Base-by-base conservation (phyloP, 2,113 vertebrate genomes). In the Siniperca knerii region DNA sequence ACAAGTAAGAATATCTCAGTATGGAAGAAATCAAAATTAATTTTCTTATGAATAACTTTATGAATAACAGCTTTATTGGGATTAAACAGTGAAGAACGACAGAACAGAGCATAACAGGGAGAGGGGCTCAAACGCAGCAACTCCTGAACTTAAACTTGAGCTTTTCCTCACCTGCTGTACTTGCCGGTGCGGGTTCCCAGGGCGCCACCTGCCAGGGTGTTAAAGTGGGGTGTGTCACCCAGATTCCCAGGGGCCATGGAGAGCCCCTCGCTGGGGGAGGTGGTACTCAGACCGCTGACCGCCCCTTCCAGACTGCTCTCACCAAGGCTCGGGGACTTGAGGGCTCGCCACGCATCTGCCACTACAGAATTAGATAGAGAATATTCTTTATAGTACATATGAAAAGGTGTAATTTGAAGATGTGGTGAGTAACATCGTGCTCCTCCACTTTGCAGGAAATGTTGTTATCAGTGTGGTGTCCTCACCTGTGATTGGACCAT, bases 401-500 rank as follows among this genome's bases (percentile, higher is more conserved):
- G 15, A 60, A 9, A 20, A 29, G 16, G 33, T 13, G 25, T 0
- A 21, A 10, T 66, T 12, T 52, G 8, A 33, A 60, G 8, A 42
- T 21, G 23, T n/a, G 62, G 7, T 9, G 18, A 69, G 8, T 11
- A 35, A 25, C 1, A 21, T 21, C 9, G 6, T 8, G 69, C 18
- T 8, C 1, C 11, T 37, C 25, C 21, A 13, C 35, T 44, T 8
- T n/a, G 33, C 8, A 18, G 37, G 25, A n/a, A 11, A n/a, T 20
- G 8, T 10, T 57, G 52, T 55, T 21, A 6, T 65, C 11, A 44
- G 46, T 52, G 57, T 0, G 1, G 57, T 0, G 20, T 23, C 12
- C 90, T 93, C 92, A 99, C 98, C 98, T 95, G 98, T 99, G 93
- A 99, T 98, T 1, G 98, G 98, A 33, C 98, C 98, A 13, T 99